Conservation (phyloP, 2,888 invertebrate genomes). For the Corbicula japonica region DNA sequence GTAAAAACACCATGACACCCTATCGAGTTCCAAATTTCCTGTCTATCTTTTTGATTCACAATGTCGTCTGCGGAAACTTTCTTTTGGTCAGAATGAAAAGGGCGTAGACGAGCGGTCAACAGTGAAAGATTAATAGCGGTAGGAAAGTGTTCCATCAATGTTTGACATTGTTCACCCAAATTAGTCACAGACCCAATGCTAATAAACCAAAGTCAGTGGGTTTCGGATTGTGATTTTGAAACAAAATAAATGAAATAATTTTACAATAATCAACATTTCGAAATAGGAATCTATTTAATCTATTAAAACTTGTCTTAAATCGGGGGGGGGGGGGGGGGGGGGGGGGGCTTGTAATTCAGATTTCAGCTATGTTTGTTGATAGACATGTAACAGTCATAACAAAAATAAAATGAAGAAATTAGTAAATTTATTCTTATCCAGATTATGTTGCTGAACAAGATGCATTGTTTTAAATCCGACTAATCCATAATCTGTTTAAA, state of each 20-base stretch:
- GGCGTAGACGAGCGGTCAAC: constrained; percentile 51
- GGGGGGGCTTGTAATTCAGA: too few relatives aligned
- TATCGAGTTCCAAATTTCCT: constrained; percentile 32
- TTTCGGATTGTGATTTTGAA: constrained; percentile 33
- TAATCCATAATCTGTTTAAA: too few relatives aligned
- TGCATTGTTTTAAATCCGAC: too few relatives aligned
- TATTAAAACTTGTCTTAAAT: too few relatives aligned
- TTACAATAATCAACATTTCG: too few relatives aligned
- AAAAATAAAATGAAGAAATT: too few relatives aligned
- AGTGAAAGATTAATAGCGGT: constrained; percentile 49
- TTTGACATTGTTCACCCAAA: constrained; percentile 47
- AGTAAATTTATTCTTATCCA: too few relatives aligned
- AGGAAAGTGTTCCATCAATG: constrained; percentile 58
- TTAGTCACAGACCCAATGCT: constrained; percentile 46
- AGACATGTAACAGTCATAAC: too few relatives aligned
- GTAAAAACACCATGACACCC: constrained; percentile 54
- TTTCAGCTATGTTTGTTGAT: too few relatives aligned
- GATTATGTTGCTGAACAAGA: too few relatives aligned
- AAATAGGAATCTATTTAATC: too few relatives aligned
- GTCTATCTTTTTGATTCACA: constrained; percentile 30
- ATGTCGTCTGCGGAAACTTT: constrained; percentile 11
- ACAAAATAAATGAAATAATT: constrained; percentile 42
- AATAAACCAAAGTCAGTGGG: constrained; percentile 44
- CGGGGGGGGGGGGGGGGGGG: too few relatives aligned
- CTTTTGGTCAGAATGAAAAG: constrained; percentile 21